phyloP scores from a whole-genome alignment of 2,113 vertebrate species.

The Nerophis ophidion region DNA sequence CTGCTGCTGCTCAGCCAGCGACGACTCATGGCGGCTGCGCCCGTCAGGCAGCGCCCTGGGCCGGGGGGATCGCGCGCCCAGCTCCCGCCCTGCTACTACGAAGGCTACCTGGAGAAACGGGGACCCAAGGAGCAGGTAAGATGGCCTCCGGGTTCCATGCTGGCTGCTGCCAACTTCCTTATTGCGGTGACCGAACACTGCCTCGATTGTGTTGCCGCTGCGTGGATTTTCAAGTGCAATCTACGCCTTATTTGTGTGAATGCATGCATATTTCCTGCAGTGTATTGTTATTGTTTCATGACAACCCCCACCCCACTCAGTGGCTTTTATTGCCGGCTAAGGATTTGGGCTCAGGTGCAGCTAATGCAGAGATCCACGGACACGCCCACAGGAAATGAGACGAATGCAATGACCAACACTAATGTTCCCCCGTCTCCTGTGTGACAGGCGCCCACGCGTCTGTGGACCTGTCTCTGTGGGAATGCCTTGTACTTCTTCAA shows the following conservation, averaged over 20 bases:
- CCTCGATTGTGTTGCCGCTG: constrained; percentile 1
- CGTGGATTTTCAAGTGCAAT: background rate
- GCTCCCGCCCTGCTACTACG: constrained; percentile 77
- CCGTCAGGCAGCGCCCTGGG: constrained; percentile 69
- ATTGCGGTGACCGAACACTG: constrained; percentile 43
- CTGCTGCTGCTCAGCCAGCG: constrained; percentile 63
- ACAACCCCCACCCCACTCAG: constrained; percentile 13
- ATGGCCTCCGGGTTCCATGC: constrained; percentile 24
- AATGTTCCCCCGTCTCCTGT: constrained; percentile 12
- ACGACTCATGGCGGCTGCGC: constrained; percentile 73
- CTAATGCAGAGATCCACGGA: constrained; percentile 28
- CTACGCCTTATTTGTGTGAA: too few species aligned
- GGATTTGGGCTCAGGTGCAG: constrained; percentile 59
- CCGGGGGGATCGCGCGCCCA: constrained; percentile 57
- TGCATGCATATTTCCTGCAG: background rate
- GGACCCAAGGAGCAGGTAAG: constrained; percentile 74
- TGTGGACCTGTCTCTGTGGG: constrained; percentile 82
- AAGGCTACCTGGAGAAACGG: constrained; percentile 81
- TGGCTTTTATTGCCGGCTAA: constrained; percentile 26
- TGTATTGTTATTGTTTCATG: too few species aligned
- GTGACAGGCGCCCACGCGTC: constrained; percentile 73
- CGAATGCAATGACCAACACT: constrained; percentile 1
- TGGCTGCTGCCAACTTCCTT: constrained; percentile 50
- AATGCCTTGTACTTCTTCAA: constrained; percentile 78
- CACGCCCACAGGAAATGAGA: constrained; percentile 36